Percentiles rank a stretch among this genome's conserved stretches.
phyloP scores from a whole-genome alignment of 2,797 vertebrate species.

The Anabas testudineus region DNA sequence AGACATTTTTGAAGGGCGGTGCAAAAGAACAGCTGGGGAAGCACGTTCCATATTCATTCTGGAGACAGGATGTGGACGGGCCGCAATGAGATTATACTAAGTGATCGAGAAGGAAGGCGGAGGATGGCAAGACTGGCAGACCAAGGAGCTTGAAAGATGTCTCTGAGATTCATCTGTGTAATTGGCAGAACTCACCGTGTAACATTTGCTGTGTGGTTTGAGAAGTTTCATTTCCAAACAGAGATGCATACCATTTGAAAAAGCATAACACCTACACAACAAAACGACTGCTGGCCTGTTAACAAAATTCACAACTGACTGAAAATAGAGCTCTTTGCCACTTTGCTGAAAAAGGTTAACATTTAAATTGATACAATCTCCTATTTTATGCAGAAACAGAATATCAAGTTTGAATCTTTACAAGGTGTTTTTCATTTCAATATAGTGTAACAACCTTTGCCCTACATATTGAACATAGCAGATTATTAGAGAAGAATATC shows the following conservation, averaged over 20 bases:
- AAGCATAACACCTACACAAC: conserved; percentile 59
- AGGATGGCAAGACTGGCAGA: conserved; percentile 70
- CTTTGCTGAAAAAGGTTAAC: conserved; percentile 11
- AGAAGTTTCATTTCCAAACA: conserved; percentile 69
- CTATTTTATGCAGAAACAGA: neutral
- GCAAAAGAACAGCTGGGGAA: conserved; percentile 52
- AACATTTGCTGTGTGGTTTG: conserved; percentile 71
- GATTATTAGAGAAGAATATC: conserved; percentile 14
- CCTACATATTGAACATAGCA: neutral
- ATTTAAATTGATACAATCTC: conserved; percentile 7
- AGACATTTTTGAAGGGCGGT: conserved; percentile 65
- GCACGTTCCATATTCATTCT: conserved; percentile 61
- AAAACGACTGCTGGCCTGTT: conserved; percentile 49
- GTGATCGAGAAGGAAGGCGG: conserved; percentile 66
- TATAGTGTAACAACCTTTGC: neutral
- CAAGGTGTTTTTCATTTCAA: neutral
- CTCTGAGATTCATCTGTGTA: conserved; percentile 68
- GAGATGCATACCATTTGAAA: conserved; percentile 52
- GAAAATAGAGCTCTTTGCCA: conserved; percentile 14
- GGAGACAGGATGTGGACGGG: conserved; percentile 64
- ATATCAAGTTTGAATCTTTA: neutral
- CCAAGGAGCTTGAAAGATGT: conserved; percentile 65
- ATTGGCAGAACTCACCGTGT: conserved; percentile 62
- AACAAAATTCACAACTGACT: conserved; percentile 33
- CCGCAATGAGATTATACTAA: conserved; percentile 73